These are phyloP conservation scores for Danio choprae DNA, from an alignment of 2,797 vertebrate genomes.

Conservation along the genomic window DNA sequence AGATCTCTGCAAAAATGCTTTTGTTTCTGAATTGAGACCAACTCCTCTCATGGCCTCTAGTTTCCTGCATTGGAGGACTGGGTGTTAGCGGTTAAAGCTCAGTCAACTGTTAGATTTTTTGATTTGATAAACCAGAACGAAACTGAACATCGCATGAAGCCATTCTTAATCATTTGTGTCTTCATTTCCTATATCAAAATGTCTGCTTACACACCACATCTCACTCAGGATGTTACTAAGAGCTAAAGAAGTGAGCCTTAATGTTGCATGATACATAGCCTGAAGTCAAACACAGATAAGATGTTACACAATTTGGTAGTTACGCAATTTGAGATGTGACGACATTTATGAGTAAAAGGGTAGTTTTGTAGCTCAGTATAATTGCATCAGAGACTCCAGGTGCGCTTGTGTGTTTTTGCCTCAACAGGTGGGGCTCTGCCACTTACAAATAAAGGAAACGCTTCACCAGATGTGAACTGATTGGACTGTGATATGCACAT, in stretches of 20 bases:
- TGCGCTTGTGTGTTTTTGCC: background rate
- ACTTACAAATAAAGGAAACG: conserved; percentile 28
- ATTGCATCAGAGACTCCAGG: conserved; percentile 23
- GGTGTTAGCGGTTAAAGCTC: background rate
- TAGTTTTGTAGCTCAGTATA: background rate
- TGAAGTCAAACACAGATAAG: background rate
- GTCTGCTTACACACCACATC: background rate
- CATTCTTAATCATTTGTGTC: background rate
- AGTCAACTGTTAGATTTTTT: background rate
- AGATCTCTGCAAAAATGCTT: conserved; percentile 25
- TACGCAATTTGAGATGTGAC: background rate
- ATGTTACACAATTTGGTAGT: background rate
- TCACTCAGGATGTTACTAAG: background rate
- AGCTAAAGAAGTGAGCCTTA: conserved; percentile 4
- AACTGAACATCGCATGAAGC: background rate
- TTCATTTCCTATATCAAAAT: background rate
- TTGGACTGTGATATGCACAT: background rate
- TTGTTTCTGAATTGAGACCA: conserved; percentile 29
- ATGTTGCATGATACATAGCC: background rate
- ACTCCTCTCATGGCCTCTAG: background rate
- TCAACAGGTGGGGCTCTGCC: background rate
- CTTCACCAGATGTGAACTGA: conserved; percentile 20
- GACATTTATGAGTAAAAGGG: background rate
- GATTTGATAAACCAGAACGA: background rate
- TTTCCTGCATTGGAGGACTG: conserved; percentile 3